Base-by-base conservation (phyloP, 2,888 invertebrate genomes). In the Tachystola acroxantha region DNA sequence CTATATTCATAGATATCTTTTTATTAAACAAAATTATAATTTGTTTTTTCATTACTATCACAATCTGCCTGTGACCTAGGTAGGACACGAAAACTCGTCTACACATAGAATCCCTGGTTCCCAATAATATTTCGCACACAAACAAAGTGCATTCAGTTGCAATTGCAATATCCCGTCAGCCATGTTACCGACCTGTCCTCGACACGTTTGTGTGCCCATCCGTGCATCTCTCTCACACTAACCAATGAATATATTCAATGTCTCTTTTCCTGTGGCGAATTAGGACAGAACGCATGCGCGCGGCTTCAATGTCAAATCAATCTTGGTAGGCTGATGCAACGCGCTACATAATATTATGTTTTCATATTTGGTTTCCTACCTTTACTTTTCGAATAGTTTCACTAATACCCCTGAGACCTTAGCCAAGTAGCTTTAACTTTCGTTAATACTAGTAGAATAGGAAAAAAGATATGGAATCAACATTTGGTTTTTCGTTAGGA, bases 271-370 rank as follows among this genome's bases (percentile, higher is more conserved):
- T 65, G 65, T 58, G 64, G 50, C 56, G 66, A 84, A 85, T 78
- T 84, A 75, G 78, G 80, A 65, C 78, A 75, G 71, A 75, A 77
- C 86, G 86, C 86, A 86, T 86, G 86, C 86, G 86, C 69, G 61
- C 54, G 61, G 58, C 68, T 71, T 81, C 86, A 86, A 86, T 85
- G 85, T 86, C 86, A 84, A 86, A 86, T 86, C 86, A 86, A 86
- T 86, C 59, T 27, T 12, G n/a, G 70, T 80, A 80, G 72, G 80
- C 79, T 77, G 81, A 81, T 85, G 85, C 85, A 85, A 77, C 74
- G 54, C 47, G 60, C 55, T 63, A 62, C 56, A 63, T 53, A 46
- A 13, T 28, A 34, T 32, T 37, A 14, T 27, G 12, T 27, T n/a
- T n/a, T n/a, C n/a, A n/a, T n/a, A n/a, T n/a, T n/a, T n/a, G n/a